Percentiles rank a stretch among this genome's conserved stretches.
Evolutionary conservation across 2,888 invertebrate genomes (phyloP).

Genomic region (Drosophila diplacantha): DNA sequence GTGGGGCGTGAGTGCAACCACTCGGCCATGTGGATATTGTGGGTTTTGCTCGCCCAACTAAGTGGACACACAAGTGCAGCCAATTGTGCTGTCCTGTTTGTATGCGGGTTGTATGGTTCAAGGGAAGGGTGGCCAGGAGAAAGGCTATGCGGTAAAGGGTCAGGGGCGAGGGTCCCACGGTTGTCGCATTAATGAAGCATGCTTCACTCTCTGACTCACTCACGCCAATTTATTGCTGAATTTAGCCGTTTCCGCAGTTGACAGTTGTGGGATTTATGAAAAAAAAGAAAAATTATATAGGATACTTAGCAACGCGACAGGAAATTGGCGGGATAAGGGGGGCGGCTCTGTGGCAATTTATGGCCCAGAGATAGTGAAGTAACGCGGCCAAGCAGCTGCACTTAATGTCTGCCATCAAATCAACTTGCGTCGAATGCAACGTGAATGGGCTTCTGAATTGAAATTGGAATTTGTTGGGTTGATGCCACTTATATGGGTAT

Average conservation of each 20-base stretch:
- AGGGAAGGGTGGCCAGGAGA: not conserved
- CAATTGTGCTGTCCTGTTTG: conserved; percentile 46
- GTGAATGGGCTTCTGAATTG: conserved; percentile 12
- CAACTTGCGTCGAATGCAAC: conserved; percentile 20
- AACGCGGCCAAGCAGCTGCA: conserved; percentile 42
- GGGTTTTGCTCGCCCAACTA: conserved; percentile 41
- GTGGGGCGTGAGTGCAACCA: conserved; percentile 20
- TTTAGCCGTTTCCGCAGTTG: conserved; percentile 38
- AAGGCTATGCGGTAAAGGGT: conserved; percentile 4
- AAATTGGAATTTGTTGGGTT: not conserved
- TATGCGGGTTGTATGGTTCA: conserved; percentile 1
- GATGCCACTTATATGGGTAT: not conserved
- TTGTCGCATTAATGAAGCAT: conserved; percentile 60
- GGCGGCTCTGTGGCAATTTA: conserved; percentile 36
- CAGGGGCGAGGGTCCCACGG: conserved; percentile 9
- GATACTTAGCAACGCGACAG: conserved; percentile 36
- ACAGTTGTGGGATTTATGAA: conserved; percentile 46
- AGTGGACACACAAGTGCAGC: conserved; percentile 58
- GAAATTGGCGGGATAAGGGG: conserved; percentile 10
- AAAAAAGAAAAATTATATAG: conserved; percentile 33
- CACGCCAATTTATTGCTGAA: conserved; percentile 50
- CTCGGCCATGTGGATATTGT: conserved; percentile 41
- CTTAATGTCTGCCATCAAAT: conserved; percentile 43
- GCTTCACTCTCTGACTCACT: conserved; percentile 22
- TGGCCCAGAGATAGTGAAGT: conserved; percentile 26